Evolutionary conservation across 2,888 invertebrate species (phyloP).

Genomic region (Drosophila atripex): DNA sequence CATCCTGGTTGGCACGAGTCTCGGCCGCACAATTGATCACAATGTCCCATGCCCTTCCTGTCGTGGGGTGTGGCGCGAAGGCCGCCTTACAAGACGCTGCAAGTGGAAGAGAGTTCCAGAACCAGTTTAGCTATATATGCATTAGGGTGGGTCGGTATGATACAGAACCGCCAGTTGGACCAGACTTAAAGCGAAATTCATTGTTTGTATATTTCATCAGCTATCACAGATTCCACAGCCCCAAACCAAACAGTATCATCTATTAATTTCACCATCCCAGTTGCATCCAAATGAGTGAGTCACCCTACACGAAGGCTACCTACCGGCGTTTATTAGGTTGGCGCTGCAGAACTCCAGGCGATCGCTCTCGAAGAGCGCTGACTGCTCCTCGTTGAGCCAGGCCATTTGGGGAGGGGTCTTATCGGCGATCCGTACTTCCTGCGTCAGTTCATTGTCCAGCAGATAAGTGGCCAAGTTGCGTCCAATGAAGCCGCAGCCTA

Average conservation of each 20-base stretch:
- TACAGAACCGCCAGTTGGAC: not conserved
- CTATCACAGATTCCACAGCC: not conserved
- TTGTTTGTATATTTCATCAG: not conserved
- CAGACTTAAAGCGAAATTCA: not conserved
- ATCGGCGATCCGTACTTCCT: slow-evolving; percentile 92
- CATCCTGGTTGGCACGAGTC: slow-evolving; percentile 94
- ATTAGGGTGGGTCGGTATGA: slow-evolving; percentile 10
- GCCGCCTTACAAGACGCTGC: slow-evolving; percentile 92
- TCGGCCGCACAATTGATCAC: slow-evolving; percentile 96
- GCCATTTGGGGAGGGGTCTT: slow-evolving; percentile 97
- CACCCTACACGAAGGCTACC: slow-evolving; percentile 56
- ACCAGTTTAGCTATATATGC: slow-evolving; percentile 55
- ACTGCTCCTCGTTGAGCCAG: slow-evolving; percentile 91
- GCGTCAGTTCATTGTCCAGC: slow-evolving; percentile 90
- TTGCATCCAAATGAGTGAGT: not conserved
- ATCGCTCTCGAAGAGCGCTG: slow-evolving; percentile 89
- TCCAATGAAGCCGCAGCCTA: slow-evolving; percentile 97
- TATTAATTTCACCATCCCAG: slow-evolving; percentile 5
- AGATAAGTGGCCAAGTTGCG: slow-evolving; percentile 93
- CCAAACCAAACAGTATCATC: not conserved
- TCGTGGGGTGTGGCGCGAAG: slow-evolving; percentile 86
- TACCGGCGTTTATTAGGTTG: slow-evolving; percentile 94
- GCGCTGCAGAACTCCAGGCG: slow-evolving; percentile 95
- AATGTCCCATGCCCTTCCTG: slow-evolving; percentile 88
- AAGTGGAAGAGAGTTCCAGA: slow-evolving; percentile 51